Base-by-base conservation (phyloP, 2,888 invertebrate species). In the Coleophora flavipennella region DNA sequence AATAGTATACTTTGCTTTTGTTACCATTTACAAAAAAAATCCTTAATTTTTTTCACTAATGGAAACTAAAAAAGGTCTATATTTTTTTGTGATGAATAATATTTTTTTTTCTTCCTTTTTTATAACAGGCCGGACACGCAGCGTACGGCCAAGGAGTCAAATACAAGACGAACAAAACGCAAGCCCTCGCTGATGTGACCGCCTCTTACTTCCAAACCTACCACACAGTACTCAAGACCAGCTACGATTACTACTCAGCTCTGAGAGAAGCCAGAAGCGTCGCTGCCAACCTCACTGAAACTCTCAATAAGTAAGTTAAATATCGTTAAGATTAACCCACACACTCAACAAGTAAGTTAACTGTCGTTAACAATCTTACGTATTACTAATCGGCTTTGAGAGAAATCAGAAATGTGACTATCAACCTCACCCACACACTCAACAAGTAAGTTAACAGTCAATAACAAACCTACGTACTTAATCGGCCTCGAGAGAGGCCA, bases 221-320 rank as follows among this genome's bases (percentile, higher is more conserved):
- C 76, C 99, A 99, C 80, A 93, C 95, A 0, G 93, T 97, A 13
- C 75, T 99, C 33, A 96, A 95, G 73, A 90, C 91, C 0, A 96
- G 97, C 0, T 76, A 87, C 8, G 99, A 99, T 68, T 99, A 95
- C 68, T 97, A 96, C 57, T 89, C 90, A 13, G 93, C 97, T 0
- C 83, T 99, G 69, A 87, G 91, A 45, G 90, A 91, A 10, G 96
- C 97, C 0, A 85, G 97, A 45, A 76, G 79, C 6, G 87, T 98
- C n/a, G 89, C 95, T 0, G 88, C 90, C 6, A 95, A 96, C 62
- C 89, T 99, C 13, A 94, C 96, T 0, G 78, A 87, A 26, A 93
- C 91, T 52, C 77, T 98, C 11, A 90, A 90, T 57, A 67, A 67
- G 0, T 20, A 20, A 87, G 91, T 47, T 65, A 90, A 1, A 77